phyloP scores from a whole-genome alignment of 2,888 invertebrate species.

The Sminthurinus aureus region DNA sequence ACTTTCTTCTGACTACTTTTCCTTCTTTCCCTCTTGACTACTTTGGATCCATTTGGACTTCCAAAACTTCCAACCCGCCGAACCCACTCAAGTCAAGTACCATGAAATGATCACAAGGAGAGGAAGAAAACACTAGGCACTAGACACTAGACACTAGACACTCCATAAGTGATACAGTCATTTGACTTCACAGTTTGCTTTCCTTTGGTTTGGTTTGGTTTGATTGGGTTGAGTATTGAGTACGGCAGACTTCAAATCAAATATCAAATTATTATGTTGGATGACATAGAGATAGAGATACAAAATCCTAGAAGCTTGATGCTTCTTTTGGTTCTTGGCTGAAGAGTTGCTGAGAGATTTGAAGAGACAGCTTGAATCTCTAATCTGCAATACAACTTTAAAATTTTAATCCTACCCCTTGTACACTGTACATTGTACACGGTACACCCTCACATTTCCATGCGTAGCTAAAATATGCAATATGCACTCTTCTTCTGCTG shows the following conservation, averaged over 20 bases:
- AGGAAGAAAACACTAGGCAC: not conserved
- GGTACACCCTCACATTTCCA: not conserved
- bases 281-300: not conserved
- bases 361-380: not conserved
- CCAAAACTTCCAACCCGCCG: not conserved
- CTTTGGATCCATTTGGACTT: not conserved
- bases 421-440: not conserved
- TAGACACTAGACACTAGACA: not conserved
- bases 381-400: not conserved
- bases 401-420: not conserved
- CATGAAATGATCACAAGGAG: not conserved
- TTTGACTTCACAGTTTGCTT: not conserved
- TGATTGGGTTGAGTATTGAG: no score
- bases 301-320: no score
- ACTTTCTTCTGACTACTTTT: no score
- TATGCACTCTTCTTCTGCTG: not conserved
- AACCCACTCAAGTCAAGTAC: constrained; percentile 5
- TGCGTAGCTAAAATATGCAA: not conserved
- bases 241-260: not conserved
- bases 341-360: not conserved
- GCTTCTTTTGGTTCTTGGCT: not conserved
- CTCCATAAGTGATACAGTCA: not conserved
- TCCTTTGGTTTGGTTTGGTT: not conserved
- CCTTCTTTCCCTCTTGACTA: not conserved
- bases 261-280: not conserved